Evolutionary conservation across 2,113 vertebrate species (phyloP), one percentile per base, ranked within the genome.

Genomic region (Arvicanthis niloticus): DNA sequence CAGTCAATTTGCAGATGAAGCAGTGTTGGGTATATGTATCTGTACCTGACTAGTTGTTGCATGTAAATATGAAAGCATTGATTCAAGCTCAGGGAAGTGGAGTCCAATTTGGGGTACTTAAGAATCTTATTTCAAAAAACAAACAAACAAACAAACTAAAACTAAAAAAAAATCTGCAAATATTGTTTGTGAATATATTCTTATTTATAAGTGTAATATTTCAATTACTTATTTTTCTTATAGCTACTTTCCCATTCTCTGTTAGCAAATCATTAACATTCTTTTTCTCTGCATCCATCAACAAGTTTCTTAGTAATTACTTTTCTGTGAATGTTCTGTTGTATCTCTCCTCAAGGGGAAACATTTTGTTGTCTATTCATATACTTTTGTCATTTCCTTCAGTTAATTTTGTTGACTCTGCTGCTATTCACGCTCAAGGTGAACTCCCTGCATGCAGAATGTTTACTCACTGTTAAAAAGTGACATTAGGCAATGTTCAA

Each of bases 281-380:
- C 40, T 91, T 89, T 95, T 85, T 62, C 81, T 84, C 68, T 48
- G 67, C 26, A 68, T 31, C 76, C 17, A 42, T 95, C 76, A 82
- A n/a, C 93, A 84, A 40, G 37, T 77, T 95, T 92, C 88, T 45
- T 15, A n/a, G 90, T 95, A 93, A 97, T 93, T 95, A 53, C 19
- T 97, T 96, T 94, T 94, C 81, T 93, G 60, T 88, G 91, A 84
- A 31, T 94, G 73, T 91, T 86, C 70, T 89, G 42, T 87, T 73
- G 37, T 10, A 82, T 34, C 10, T 92, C 42, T 95, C n/a, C 62
- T 92, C 88, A 75, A 76, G 91, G 81, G 85, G 89, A 96, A 91
- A 81, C 19, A 73, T 34, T 13, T 24, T 77, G 21, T 81, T 94
- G 92, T 95, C 81, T 92, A 11, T 96, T 96, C 65, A 70, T 67